Percentiles rank a stretch among this genome's conserved stretches.
phyloP scores from a whole-genome alignment of 2,113 vertebrate genomes.

The Oryzias celebensis region DNA sequence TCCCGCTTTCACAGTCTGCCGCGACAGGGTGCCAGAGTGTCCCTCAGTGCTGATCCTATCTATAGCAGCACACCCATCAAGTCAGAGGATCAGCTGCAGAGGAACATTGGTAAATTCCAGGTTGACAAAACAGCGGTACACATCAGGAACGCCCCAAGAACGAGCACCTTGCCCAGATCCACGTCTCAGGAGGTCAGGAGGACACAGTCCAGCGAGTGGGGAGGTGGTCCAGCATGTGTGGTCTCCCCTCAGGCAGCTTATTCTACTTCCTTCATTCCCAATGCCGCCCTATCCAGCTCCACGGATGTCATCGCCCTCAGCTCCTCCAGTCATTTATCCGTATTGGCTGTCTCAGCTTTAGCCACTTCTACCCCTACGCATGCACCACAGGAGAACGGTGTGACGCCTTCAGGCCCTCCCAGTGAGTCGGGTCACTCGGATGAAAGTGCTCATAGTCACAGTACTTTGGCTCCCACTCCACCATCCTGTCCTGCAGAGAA shows the following conservation, averaged over 20 bases:
- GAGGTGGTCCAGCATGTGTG: slow-evolving; percentile 78
- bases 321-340: slow-evolving; percentile 64
- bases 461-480: slow-evolving; percentile 59
- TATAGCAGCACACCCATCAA: slow-evolving; percentile 74
- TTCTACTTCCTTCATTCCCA: slow-evolving; percentile 88
- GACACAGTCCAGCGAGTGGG: slow-evolving; percentile 74
- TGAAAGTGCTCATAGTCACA: slow-evolving; percentile 70
- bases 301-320: slow-evolving; percentile 86
- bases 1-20: slow-evolving; percentile 91
- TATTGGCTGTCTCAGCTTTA: slow-evolving; percentile 42
- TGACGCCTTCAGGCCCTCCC: slow-evolving; percentile 29
- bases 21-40: slow-evolving; percentile 81
- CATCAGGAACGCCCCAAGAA: slow-evolving; percentile 73
- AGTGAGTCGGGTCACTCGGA: slow-evolving; percentile 82
- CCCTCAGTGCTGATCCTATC: slow-evolving; percentile 82
- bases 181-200: slow-evolving; percentile 85
- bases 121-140: slow-evolving; percentile 79
- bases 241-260: slow-evolving; percentile 89
- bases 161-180: slow-evolving; percentile 74
- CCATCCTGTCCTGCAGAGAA: slow-evolving; percentile 67
- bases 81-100: slow-evolving; percentile 71
- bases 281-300: slow-evolving; percentile 85
- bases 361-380: slow-evolving; percentile 56
- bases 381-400: slow-evolving; percentile 41
- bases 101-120: slow-evolving; percentile 79